Evolutionary conservation across 2,888 invertebrate species (phyloP), one percentile per base, ranked within the genome.

Genomic region (Nebria salina): DNA sequence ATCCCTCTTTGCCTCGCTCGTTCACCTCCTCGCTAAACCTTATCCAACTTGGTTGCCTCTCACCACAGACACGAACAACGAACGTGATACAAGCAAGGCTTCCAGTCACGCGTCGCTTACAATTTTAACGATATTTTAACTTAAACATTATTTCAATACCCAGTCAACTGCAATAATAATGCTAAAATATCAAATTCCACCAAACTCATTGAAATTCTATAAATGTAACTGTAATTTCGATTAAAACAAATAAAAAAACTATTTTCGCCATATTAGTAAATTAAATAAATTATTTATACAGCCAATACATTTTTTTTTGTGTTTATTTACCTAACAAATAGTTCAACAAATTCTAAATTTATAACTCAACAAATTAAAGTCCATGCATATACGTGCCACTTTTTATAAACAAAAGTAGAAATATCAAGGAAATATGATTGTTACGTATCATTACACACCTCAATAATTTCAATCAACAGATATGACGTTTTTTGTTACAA

Each of bases 11-110:
- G 68, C 75, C 26, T 65, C 74, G 25, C 73, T 41, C 74, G 77
- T 54, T 77, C 72, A 54, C 70, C 25, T 15, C 34, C 70, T 70
- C 34, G 34, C 11, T 20, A 70, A 70, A 70, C 70, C 3, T 34
- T 20, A 34, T 70, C 70, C 70, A 25, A 65, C 11, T 34, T 64
- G 65, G 54, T 75, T 11, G 54, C 78, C 78, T 66, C 75, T 79
- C 74, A 79, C 79, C n/a, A 20, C 26, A 75, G 75, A 25, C 80
- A 80, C 80, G 80, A 72, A 80, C 75, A 72, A 34, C 42, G 42
- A 70, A 80, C 80, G 80, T 80, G 80, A 80, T 80, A 75, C 75
- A 70, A n/a, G 65, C 80, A 80, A 80, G 80, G 80, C 75, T 79
- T 72, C 70, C 65, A 75, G 75, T 80, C 80, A 80, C 80, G 75